phyloP scores from a whole-genome alignment of 2,888 invertebrate species.

The Epirrita christyi region DNA sequence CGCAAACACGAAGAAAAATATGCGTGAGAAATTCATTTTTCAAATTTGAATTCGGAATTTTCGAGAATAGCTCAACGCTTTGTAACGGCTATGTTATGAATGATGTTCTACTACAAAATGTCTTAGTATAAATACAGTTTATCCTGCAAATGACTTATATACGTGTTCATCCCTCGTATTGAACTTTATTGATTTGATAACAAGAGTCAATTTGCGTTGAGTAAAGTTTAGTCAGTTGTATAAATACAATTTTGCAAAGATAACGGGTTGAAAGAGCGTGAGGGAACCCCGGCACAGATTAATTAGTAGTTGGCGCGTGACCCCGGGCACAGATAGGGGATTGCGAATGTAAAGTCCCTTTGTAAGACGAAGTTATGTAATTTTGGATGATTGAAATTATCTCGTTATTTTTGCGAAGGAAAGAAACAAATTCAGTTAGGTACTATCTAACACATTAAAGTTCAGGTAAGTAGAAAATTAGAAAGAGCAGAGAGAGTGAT shows the following conservation, averaged over 20 bases:
- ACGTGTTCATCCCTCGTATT: not conserved
- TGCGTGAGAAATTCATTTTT: conserved; percentile 55
- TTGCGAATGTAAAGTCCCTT: too few species aligned
- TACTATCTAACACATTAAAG: too few species aligned
- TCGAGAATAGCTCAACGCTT: not conserved
- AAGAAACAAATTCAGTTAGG: too few species aligned
- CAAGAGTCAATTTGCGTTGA: conserved; percentile 9
- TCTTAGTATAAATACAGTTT: conserved; percentile 10
- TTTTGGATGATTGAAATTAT: too few species aligned
- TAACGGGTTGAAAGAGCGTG: conserved; percentile 29
- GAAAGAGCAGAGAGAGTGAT: too few species aligned
- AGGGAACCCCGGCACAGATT: conserved; percentile 28
- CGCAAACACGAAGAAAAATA: conserved; percentile 55
- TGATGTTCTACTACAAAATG: conserved; percentile 12
- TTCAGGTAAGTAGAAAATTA: too few species aligned
- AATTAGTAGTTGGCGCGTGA: conserved; percentile 16
- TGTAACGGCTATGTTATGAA: conserved; percentile 9
- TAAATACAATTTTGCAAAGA: conserved; percentile 15
- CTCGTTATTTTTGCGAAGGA: too few species aligned
- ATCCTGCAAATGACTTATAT: not conserved
- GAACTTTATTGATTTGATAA: not conserved
- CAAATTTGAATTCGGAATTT: not conserved
- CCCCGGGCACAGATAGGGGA: too few species aligned
- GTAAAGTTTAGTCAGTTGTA: not conserved
- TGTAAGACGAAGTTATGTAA: too few species aligned